A percentile compares a stretch with the other conserved stretches of the same genome.
These are phyloP conservation scores for Liparis tanakae DNA, from an alignment of 2,797 vertebrate genomes.

Conservation along the genomic window DNA sequence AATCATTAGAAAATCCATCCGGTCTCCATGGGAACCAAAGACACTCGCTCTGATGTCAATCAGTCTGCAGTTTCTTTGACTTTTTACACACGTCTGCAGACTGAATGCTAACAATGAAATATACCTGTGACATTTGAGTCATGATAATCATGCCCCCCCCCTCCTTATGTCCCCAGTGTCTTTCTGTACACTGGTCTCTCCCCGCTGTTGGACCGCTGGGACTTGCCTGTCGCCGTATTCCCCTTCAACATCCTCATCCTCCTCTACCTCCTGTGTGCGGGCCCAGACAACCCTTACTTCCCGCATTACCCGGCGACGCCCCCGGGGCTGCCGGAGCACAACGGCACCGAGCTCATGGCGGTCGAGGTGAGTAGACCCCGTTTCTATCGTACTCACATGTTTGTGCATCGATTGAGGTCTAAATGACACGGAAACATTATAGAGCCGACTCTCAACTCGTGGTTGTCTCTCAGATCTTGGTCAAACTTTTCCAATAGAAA, in stretches of 20 bases:
- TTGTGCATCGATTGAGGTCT: neutral
- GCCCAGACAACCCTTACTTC: slow-evolving; percentile 74
- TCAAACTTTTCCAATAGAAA: neutral
- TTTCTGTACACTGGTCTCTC: slow-evolving; percentile 77
- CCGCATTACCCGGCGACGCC: slow-evolving; percentile 61
- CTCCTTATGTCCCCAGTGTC: slow-evolving; percentile 62
- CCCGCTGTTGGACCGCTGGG: slow-evolving; percentile 71
- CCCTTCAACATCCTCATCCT: slow-evolving; percentile 81
- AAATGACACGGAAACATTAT: no score
- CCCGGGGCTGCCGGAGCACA: slow-evolving; percentile 54
- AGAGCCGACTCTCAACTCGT: neutral
- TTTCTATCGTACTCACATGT: neutral
- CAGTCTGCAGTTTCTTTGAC: neutral
- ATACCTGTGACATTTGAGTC: neutral
- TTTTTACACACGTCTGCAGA: neutral
- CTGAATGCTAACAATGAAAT: neutral
- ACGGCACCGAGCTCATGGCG: slow-evolving; percentile 65
- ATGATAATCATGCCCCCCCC: neutral
- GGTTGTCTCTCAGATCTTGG: neutral
- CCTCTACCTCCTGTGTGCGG: slow-evolving; percentile 79
- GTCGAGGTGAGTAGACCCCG: slow-evolving; percentile 61
- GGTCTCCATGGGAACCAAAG: neutral
- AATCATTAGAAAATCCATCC: neutral
- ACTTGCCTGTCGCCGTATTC: slow-evolving; percentile 78
- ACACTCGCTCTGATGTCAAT: neutral